A percentile compares a stretch with the other conserved stretches of the same genome.
Conservation (phyloP, 64 coral and sea anemone species). For the Catalaphyllia jardinei region DNA sequence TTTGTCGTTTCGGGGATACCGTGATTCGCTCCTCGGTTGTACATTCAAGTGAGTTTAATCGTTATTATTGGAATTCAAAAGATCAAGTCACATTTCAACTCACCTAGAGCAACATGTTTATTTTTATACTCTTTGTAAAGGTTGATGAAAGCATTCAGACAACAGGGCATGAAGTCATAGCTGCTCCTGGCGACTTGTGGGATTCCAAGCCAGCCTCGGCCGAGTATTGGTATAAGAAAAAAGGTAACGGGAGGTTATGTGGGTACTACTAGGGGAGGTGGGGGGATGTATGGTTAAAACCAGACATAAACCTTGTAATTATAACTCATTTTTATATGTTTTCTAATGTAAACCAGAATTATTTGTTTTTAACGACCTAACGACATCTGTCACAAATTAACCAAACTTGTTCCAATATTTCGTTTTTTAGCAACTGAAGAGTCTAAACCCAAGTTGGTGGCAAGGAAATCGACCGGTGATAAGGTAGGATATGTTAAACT, state of each 20-base stretch:
- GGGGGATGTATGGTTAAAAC: no score
- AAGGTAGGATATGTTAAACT: constrained; percentile 28
- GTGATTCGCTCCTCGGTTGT: no score
- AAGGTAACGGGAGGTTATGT: constrained; percentile 31
- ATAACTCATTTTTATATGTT: no score
- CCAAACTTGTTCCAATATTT: neutral
- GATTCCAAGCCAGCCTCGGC: constrained; percentile 47
- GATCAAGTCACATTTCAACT: no score
- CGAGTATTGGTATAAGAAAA: constrained; percentile 80
- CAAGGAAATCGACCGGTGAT: constrained; percentile 60
- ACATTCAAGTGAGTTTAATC: no score
- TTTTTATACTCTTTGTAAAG: neutral
- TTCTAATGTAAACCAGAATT: no score
- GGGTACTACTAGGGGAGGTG: no score
- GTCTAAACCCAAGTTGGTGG: constrained; percentile 39
- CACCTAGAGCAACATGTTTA: neutral
- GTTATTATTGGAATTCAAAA: no score
- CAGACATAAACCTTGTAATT: no score
- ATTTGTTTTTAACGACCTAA: no score
- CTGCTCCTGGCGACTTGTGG: constrained; percentile 78
- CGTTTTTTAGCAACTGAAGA: constrained; percentile 50
- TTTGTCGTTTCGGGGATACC: no score
- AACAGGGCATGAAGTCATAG: constrained; percentile 31
- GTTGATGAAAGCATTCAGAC: constrained; percentile 74
- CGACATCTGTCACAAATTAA: no score